Evolutionary conservation across 2,888 invertebrate species (phyloP).

Genomic region (Andrena haemorrhoa): DNA sequence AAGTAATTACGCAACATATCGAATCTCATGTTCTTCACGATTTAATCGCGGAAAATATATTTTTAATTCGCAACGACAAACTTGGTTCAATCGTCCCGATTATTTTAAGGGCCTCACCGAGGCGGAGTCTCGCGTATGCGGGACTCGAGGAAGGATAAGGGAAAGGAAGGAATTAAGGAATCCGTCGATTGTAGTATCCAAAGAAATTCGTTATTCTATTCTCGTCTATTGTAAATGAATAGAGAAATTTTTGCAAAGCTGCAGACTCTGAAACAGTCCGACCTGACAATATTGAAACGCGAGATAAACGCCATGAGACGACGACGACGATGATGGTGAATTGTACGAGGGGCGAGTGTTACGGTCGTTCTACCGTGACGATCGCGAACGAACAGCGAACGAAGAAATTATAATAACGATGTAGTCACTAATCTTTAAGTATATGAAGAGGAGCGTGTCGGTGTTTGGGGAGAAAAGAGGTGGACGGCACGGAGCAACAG

Average conservation of each 20-base stretch:
- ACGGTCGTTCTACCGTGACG: slow-evolving; percentile 29
- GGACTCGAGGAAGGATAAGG: slow-evolving; percentile 30
- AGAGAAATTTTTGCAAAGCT: slow-evolving; percentile 54
- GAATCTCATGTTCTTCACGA: slow-evolving; percentile 68
- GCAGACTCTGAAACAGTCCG: slow-evolving; percentile 68
- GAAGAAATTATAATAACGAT: slow-evolving; percentile 67
- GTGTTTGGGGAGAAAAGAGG: slow-evolving; percentile 57
- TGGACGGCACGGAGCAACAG: slow-evolving; percentile 33
- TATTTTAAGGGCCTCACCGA: slow-evolving; percentile 34
- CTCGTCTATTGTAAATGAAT: slow-evolving; percentile 68
- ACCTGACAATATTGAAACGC: slow-evolving; percentile 79
- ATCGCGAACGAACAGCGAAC: slow-evolving; percentile 65
- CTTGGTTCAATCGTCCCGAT: slow-evolving; percentile 52
- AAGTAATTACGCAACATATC: slow-evolving; percentile 77
- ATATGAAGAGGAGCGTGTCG: slow-evolving; percentile 58
- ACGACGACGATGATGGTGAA: slow-evolving; percentile 16
- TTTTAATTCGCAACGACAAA: slow-evolving; percentile 63
- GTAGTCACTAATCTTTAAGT: slow-evolving; percentile 83
- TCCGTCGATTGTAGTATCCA: slow-evolving; percentile 70
- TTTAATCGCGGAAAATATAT: slow-evolving; percentile 62
- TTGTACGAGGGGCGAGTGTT: slow-evolving; percentile 42
- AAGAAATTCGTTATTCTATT: slow-evolving; percentile 65
- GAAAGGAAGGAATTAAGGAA: slow-evolving; percentile 33
- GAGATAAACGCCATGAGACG: slow-evolving; percentile 69
- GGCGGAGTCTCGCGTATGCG: slow-evolving; percentile 2